phyloP scores from a whole-genome alignment of 2,888 invertebrate species.

The Lochmaea capreae region DNA sequence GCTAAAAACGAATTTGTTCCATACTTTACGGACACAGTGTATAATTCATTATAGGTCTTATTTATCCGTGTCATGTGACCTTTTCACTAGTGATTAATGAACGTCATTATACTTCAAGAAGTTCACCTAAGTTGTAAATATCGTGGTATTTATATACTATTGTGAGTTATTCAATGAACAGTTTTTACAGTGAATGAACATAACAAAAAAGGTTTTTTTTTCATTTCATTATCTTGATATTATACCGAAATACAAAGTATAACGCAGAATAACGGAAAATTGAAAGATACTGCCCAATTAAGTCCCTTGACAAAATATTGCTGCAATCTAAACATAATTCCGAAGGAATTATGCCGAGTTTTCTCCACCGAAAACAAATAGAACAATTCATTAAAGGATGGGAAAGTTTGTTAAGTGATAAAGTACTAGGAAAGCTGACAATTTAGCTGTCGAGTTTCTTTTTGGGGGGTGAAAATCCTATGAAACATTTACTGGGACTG shows the following conservation, averaged over 20 bases:
- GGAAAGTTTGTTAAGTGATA: constrained; percentile 44
- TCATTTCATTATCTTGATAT: constrained; percentile 11
- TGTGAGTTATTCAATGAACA: no score
- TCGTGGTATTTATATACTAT: no score
- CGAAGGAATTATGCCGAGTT: constrained; percentile 40
- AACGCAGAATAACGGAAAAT: constrained; percentile 51
- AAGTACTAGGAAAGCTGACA: constrained; percentile 43
- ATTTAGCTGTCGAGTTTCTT: constrained; percentile 37
- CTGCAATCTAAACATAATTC: constrained; percentile 49
- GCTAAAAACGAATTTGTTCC: no score
- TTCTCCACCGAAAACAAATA: constrained; percentile 42
- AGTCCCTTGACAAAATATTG: constrained; percentile 48
- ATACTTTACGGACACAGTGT: no score
- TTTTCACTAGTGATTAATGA: no score
- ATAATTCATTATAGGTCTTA: no score
- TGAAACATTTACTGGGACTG: constrained; percentile 20
- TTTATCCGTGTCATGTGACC: no score
- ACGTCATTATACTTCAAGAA: no score
- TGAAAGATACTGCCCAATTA: constrained; percentile 52
- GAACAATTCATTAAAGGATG: constrained; percentile 45
- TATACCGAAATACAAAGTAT: constrained; percentile 20
- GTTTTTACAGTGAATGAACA: not conserved
- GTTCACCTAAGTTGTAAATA: no score
- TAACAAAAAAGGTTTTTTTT: not conserved
- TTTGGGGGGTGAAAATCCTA: constrained; percentile 22